Evolutionary conservation across 2,797 vertebrate species (phyloP), one percentile per base, ranked within the genome.

Genomic region (Moxostoma hubbsi): DNA sequence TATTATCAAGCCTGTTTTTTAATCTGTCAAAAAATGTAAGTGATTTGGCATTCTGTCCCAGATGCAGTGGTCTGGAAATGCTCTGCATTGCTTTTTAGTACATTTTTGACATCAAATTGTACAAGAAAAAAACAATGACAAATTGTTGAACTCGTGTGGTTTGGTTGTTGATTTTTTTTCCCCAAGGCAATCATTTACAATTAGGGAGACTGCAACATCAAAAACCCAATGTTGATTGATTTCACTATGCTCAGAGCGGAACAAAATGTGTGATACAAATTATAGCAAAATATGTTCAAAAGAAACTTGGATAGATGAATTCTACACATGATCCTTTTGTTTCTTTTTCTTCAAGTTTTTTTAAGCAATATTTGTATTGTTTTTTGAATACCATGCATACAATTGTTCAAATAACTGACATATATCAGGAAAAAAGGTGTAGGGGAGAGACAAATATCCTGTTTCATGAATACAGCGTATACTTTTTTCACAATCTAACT

Each of bases 181-280:
- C 73, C 77, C 53, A 43, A 80, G 15, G 71, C 82, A 82, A 71
- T 73, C 77, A 46, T 75, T 75, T 72, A 78, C 59, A 82, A 79
- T 82, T 82, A 75, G 47, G 24, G 54, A 1, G 7, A 75, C 18
- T 79, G 65, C 46, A 70, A 83, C 70, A 83, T 81, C 79, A 84
- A 82, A 84, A 61, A 70, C 18, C 55, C 63, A 53, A 15, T 68
- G 71, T 61, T 16, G 72, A 81, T 36, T 85, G 69, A 81, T 76
- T 79, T 76, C 53, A 75, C 58, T 73, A 18, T 54, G 54, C 50
- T 54, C 55, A 49, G 49, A 47, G 15, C 50, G 15, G 46, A 58
- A 9, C 13, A 73, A 50, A 69, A 74, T 54, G 7, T 59, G 7
- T 15, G 62, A 59, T 49, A 54, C 73, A 76, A 75, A 81, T 63